Conservation (phyloP, 92 coral and sea anemone genomes). For the Plumapathes pennacea region DNA sequence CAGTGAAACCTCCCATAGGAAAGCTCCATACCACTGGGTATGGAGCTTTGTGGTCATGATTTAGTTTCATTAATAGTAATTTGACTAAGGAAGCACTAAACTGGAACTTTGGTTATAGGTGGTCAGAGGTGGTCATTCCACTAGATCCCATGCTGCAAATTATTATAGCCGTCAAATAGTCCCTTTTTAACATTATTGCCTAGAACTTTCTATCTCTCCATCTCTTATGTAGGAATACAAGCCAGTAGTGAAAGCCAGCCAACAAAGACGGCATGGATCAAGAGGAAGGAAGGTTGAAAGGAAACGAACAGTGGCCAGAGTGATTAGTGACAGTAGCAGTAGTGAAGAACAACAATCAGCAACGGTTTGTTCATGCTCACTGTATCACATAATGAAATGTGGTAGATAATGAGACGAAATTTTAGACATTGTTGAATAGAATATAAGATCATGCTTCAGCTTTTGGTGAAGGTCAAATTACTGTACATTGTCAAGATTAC, state of each 20-base stretch:
- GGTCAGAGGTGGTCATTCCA: too few relatives aligned
- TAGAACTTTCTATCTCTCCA: neutral
- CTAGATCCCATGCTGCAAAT: too few relatives aligned
- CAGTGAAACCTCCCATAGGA: slow-evolving; percentile 17
- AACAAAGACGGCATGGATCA: slow-evolving; percentile 14
- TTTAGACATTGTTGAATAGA: too few relatives aligned
- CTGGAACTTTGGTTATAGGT: too few relatives aligned
- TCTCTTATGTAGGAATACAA: slow-evolving; percentile 31
- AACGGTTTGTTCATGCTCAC: neutral
- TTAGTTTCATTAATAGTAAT: neutral
- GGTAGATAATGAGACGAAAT: too few relatives aligned
- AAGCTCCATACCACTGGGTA: slow-evolving; percentile 42
- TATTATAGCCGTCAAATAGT: too few relatives aligned
- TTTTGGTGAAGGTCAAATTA: too few relatives aligned
- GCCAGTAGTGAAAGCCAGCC: slow-evolving; percentile 43
- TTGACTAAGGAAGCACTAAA: too few relatives aligned
- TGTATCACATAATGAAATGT: too few relatives aligned
- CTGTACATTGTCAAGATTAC: too few relatives aligned
- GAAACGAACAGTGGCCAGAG: slow-evolving; percentile 41
- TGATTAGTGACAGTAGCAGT: slow-evolving; percentile 59
- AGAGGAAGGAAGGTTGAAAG: slow-evolving; percentile 3
- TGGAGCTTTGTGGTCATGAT: slow-evolving; percentile 3
- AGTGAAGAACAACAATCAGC: slow-evolving; percentile 39
- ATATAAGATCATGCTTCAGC: too few relatives aligned
- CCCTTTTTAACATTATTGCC: neutral